Base-by-base conservation (phyloP, 2,888 invertebrate species). In the Cheiracanthium punctorium region DNA sequence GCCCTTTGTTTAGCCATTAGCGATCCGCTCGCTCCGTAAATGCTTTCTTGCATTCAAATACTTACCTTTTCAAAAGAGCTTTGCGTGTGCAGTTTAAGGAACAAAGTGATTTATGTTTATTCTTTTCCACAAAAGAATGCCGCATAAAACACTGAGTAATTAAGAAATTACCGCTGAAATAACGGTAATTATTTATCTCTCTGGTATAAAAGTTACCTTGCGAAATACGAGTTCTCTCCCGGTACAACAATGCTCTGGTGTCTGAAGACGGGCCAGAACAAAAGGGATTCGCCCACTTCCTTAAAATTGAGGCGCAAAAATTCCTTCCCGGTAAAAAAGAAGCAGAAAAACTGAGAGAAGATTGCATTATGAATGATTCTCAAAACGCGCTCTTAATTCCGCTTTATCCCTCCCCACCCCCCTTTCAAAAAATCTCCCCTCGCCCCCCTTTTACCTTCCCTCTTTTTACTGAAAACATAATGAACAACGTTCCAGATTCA, bases 81-180 rank as follows among this genome's bases (percentile, higher is more conserved):
- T 58, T 24, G 58, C 58, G 58, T 58, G 58, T 24, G 82, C 37
- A 76, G 71, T 82, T 75, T 71, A n/a, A 76, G 65, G 32, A 58
- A 41, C 37, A 64, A 64, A 37, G 74, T 85, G 84, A 85, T 85
- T 85, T 85, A 85, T 85, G 84, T 76, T 75, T 73, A 32, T 37
- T 74, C 69, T 52, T 32, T 28, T 30, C 73, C 48, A 81, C 80
- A 81, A 74, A 33, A 69, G 69, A 32, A 69, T 52, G 69, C 69
- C 67, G 43, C 28, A 32, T 58, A 74, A 81, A 82, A 82, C 75
- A 70, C 67, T 52, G 29, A 28, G 79, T 85, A 85, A 85, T 85
- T 85, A 79, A 79, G 79, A 79, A 85, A 85, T 85, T 79, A 71
- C 84, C 79, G 41, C 24, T 64, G 58, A 82, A 82, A 82, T 76